Evolutionary conservation across 2,113 vertebrate genomes (phyloP).

Genomic region (Myotis davidii): DNA sequence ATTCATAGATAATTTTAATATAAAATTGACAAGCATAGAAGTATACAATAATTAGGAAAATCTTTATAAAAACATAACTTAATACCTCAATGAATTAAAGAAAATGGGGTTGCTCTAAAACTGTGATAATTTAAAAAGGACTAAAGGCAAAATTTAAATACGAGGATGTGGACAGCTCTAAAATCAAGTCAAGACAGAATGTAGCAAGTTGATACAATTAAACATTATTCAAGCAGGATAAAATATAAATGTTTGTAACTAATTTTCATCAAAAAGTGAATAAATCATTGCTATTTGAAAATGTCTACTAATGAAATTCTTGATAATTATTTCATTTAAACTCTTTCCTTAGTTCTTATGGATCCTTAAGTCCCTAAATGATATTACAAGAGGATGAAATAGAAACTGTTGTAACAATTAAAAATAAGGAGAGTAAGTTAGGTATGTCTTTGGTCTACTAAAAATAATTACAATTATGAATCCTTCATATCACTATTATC

Average conservation of each 20-base stretch:
- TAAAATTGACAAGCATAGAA: background rate
- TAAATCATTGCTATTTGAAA: background rate
- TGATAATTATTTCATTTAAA: background rate
- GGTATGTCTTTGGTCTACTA: constrained; percentile 12
- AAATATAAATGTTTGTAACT: background rate
- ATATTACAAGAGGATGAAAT: background rate
- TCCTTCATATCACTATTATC: constrained; percentile 45
- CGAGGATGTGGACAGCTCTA: constrained; percentile 7
- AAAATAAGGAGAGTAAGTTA: constrained; percentile 65
- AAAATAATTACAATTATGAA: constrained; percentile 29
- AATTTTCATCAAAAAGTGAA: background rate
- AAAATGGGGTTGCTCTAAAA: constrained; percentile 23
- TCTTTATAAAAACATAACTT: background rate
- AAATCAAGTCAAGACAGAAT: background rate
- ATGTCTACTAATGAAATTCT: constrained; percentile 38
- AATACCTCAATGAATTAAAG: background rate
- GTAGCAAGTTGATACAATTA: background rate
- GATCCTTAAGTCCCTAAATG: background rate
- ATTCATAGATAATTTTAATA: background rate
- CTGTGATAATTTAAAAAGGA: background rate
- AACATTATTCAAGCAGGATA: background rate
- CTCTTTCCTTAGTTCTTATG: background rate
- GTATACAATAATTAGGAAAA: background rate
- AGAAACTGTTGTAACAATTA: background rate
- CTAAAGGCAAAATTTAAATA: constrained; percentile 55